Evolutionary conservation across 1,140 invertebrate species (phyloP).

Genomic region (Monomorium pharaonis): DNA sequence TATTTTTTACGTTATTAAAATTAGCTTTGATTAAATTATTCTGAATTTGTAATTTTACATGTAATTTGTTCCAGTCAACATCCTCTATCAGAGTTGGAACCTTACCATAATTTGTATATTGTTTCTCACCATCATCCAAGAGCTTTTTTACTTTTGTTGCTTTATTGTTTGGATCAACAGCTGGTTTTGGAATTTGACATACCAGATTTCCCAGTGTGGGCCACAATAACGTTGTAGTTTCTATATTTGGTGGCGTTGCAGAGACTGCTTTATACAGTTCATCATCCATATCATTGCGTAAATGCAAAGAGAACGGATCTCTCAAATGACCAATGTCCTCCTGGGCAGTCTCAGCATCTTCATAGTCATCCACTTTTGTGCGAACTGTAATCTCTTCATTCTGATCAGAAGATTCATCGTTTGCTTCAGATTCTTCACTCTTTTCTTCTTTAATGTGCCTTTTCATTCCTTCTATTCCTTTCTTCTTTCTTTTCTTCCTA

Average conservation of each 20-base stretch:
- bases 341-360: constrained; percentile 77
- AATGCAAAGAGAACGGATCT: constrained; percentile 89
- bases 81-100: constrained; percentile 84
- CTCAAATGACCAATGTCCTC: constrained; percentile 81
- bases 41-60: constrained; percentile 88
- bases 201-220: constrained; percentile 86
- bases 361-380: constrained; percentile 75
- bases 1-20: constrained; percentile 85
- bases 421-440: constrained; percentile 67
- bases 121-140: constrained; percentile 86
- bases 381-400: constrained; percentile 68
- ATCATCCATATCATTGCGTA: constrained; percentile 87
- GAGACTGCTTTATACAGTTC: constrained; percentile 86
- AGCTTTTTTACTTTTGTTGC: constrained; percentile 82
- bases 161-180: constrained; percentile 70
- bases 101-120: constrained; percentile 85
- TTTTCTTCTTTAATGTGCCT: constrained; percentile 59
- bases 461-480: constrained; percentile 32
- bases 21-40: constrained; percentile 87
- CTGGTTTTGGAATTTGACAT: constrained; percentile 86
- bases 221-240: constrained; percentile 85
- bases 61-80: constrained; percentile 86
- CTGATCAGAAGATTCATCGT: constrained; percentile 55
- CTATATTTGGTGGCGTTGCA: constrained; percentile 78
- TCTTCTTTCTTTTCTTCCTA: constrained; percentile 36